Evolutionary conservation across 2,888 invertebrate genomes (phyloP).

Genomic region (Drosophila flavopinicola): DNA sequence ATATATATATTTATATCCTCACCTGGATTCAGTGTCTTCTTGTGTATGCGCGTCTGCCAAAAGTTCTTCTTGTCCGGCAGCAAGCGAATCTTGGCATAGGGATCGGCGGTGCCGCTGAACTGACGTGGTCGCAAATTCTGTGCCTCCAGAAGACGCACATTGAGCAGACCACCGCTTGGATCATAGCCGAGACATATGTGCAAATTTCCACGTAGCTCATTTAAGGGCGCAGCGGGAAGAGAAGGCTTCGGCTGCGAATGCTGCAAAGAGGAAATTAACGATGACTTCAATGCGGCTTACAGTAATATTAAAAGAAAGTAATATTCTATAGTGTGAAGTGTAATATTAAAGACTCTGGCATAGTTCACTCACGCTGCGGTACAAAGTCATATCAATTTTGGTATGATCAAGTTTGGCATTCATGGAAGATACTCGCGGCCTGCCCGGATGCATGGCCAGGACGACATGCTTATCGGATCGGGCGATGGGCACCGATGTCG

Average conservation of each 20-base stretch:
- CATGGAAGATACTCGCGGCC: constrained; percentile 86
- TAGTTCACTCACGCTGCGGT: constrained; percentile 84
- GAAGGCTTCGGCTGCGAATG: constrained; percentile 82
- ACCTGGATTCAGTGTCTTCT: constrained; percentile 88
- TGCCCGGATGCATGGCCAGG: constrained; percentile 85
- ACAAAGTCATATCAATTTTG: constrained; percentile 87
- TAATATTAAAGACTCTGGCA: background rate
- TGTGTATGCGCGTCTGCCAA: constrained; percentile 88
- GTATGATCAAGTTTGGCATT: constrained; percentile 88
- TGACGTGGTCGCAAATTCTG: constrained; percentile 86
- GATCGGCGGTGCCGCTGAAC: constrained; percentile 87
- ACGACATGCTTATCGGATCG: constrained; percentile 86
- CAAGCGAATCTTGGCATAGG: constrained; percentile 88
- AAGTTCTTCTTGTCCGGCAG: constrained; percentile 87
- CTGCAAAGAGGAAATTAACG: constrained; percentile 32
- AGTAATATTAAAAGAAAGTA: too few species aligned
- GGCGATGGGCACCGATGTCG: constrained; percentile 83
- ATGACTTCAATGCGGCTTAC: too few species aligned
- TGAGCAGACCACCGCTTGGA: constrained; percentile 87
- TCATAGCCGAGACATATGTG: constrained; percentile 88
- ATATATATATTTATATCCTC: too few species aligned
- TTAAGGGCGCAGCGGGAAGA: constrained; percentile 71
- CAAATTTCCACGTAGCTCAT: constrained; percentile 87
- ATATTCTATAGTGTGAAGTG: too few species aligned
- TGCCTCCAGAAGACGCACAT: constrained; percentile 88